Percentiles rank a stretch among this genome's conserved stretches.
Conservation (phyloP, 2,888 invertebrate species). For the Petrolisthes cinctipes region DNA sequence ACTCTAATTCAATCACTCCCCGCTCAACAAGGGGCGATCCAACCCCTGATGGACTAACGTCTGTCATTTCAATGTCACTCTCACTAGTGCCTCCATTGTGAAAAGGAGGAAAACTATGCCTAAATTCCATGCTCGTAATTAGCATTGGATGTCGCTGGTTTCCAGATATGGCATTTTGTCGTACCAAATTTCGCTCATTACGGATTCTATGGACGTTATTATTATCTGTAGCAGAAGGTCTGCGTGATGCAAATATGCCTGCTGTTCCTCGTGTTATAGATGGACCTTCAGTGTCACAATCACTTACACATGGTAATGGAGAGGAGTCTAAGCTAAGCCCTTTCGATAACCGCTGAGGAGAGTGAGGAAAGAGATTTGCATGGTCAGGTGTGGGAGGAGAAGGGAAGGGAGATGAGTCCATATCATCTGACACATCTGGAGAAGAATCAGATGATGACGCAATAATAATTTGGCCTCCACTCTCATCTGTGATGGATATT, state of each 20-base stretch:
- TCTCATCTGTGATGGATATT: constrained; percentile 63
- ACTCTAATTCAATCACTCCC: constrained; percentile 47
- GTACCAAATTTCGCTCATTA: constrained; percentile 62
- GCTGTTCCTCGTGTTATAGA: constrained; percentile 64
- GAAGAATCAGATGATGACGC: constrained; percentile 57
- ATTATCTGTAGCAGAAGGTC: constrained; percentile 41
- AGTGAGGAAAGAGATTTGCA: constrained; percentile 33
- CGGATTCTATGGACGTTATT: constrained; percentile 48
- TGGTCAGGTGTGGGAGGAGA: constrained; percentile 56
- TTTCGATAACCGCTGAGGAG: constrained; percentile 48
- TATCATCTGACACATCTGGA: constrained; percentile 57
- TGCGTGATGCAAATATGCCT: constrained; percentile 34
- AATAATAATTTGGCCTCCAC: constrained; percentile 57
- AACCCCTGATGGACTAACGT: constrained; percentile 47
- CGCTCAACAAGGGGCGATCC: constrained; percentile 48
- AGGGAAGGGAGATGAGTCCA: constrained; percentile 57
- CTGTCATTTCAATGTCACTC: constrained; percentile 57
- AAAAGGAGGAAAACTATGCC: constrained; percentile 64
- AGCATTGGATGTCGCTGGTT: constrained; percentile 47
- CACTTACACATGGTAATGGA: constrained; percentile 48
- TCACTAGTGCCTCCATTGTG: constrained; percentile 51
- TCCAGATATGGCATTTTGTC: constrained; percentile 54
- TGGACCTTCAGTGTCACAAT: constrained; percentile 58
- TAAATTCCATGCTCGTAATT: constrained; percentile 46
- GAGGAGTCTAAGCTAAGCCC: constrained; percentile 60